phyloP scores from a whole-genome alignment of 1,140 invertebrate genomes.

The Aphidius ervi region DNA sequence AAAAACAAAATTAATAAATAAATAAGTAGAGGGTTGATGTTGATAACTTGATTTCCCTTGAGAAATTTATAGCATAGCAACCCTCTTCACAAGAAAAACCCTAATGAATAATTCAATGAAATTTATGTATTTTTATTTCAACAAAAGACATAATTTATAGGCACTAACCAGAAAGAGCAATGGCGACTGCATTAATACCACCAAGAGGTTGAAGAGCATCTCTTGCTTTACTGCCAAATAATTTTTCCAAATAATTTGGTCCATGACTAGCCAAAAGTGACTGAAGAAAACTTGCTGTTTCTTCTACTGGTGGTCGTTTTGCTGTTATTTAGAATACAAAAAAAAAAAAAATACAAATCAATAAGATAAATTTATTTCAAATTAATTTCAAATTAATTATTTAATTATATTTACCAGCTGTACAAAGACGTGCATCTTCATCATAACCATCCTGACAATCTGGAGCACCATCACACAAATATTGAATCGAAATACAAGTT shows the following conservation, averaged over 20 bases:
- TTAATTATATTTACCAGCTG: slow-evolving; percentile 66
- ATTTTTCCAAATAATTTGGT: slow-evolving; percentile 92
- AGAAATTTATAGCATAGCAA: background rate
- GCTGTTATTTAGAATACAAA: slow-evolving; percentile 55
- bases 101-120: too few relatives aligned
- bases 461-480: slow-evolving; percentile 88
- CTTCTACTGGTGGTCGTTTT: slow-evolving; percentile 93
- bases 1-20: slow-evolving; percentile 19
- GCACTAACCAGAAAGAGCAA: slow-evolving; percentile 82
- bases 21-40: background rate
- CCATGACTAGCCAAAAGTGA: slow-evolving; percentile 89
- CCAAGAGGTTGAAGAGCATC: slow-evolving; percentile 85
- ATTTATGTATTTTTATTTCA: too few relatives aligned
- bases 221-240: slow-evolving; percentile 89
- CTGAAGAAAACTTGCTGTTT: slow-evolving; percentile 91
- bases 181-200: slow-evolving; percentile 90
- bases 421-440: slow-evolving; percentile 84
- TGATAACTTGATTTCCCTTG: too few relatives aligned
- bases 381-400: too few relatives aligned
- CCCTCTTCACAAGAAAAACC: too few relatives aligned
- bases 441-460: slow-evolving; percentile 92
- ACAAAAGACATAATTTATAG: too few relatives aligned
- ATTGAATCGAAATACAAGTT: slow-evolving; percentile 90
- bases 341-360: background rate
- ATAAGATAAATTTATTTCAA: background rate